Evolutionary conservation across 2,797 vertebrate genomes (phyloP).

Genomic region (Danio aesculapii): DNA sequence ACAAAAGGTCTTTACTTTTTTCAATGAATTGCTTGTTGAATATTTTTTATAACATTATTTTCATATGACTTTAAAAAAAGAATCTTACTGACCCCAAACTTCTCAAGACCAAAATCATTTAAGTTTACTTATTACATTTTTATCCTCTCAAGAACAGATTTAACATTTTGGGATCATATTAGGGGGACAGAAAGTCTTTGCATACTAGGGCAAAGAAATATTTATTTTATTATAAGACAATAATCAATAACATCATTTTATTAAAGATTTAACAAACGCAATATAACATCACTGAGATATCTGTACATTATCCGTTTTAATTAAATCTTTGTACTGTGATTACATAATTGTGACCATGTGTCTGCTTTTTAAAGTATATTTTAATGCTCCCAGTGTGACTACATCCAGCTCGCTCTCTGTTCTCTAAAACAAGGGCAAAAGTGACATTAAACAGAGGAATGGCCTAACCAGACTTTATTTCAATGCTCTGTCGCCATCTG

Average conservation of each 20-base stretch:
- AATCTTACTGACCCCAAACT: background rate
- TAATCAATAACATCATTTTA: slow-evolving; percentile 3
- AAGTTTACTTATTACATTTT: background rate
- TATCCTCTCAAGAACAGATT: background rate
- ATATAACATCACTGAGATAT: background rate
- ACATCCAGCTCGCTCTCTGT: slow-evolving; percentile 33
- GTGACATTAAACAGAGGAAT: slow-evolving; percentile 55
- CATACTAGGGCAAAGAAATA: slow-evolving; percentile 1
- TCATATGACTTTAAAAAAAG: background rate
- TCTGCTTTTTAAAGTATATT: slow-evolving; percentile 7
- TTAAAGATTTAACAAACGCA: background rate
- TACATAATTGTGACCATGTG: slow-evolving; percentile 20
- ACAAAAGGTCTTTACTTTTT: background rate
- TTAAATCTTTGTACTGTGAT: slow-evolving; percentile 34
- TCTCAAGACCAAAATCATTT: background rate
- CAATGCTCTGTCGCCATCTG: slow-evolving; percentile 28
- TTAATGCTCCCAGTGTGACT: slow-evolving; percentile 2
- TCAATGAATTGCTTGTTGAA: background rate
- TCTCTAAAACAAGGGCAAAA: slow-evolving; percentile 51
- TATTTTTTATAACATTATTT: background rate
- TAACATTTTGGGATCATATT: background rate
- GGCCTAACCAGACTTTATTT: slow-evolving; percentile 52
- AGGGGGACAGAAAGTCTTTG: background rate
- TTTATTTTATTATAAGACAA: slow-evolving; percentile 22
- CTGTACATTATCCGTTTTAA: slow-evolving; percentile 20